A percentile compares a stretch with the other conserved stretches of the same genome.
These are phyloP conservation scores for Falco columbarius DNA, from an alignment of 2,797 vertebrate genomes.

Conservation along the genomic window DNA sequence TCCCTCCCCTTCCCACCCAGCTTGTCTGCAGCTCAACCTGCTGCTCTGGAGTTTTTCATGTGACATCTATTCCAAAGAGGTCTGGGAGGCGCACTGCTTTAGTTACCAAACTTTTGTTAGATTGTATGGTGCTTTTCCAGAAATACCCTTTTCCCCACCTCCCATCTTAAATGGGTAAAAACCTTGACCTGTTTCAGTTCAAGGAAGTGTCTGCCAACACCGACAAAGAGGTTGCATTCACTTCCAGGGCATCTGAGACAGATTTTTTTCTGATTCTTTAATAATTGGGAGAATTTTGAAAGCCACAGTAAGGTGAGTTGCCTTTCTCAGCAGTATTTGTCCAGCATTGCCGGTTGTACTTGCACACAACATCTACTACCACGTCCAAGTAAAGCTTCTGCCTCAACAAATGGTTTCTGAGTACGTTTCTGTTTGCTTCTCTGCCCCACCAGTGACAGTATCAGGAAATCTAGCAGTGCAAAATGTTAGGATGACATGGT, in stretches of 20 bases:
- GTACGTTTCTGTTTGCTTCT: background rate
- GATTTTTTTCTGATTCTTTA: background rate
- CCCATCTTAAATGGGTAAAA: background rate
- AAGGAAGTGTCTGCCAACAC: background rate
- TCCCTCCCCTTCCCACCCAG: background rate
- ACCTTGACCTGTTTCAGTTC: background rate
- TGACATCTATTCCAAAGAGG: background rate
- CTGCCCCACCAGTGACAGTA: background rate
- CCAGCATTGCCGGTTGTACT: background rate
- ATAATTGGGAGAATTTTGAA: background rate
- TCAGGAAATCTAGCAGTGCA: background rate
- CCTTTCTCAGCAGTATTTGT: background rate
- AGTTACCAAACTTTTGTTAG: background rate
- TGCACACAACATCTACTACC: accelerated
- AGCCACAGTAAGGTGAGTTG: background rate
- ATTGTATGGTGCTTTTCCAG: background rate
- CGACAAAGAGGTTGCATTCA: background rate
- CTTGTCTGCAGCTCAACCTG: background rate
- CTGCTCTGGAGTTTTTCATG: background rate
- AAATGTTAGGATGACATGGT: background rate
- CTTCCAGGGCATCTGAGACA: accelerated
- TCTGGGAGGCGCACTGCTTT: background rate
- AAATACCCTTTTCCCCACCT: background rate
- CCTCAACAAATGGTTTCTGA: background rate
- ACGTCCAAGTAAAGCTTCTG: background rate